A percentile compares a stretch with the other conserved stretches of the same genome.
These are phyloP conservation scores for Nasua narica DNA, from an alignment of 2,797 vertebrate species.

Conservation along the genomic window DNA sequence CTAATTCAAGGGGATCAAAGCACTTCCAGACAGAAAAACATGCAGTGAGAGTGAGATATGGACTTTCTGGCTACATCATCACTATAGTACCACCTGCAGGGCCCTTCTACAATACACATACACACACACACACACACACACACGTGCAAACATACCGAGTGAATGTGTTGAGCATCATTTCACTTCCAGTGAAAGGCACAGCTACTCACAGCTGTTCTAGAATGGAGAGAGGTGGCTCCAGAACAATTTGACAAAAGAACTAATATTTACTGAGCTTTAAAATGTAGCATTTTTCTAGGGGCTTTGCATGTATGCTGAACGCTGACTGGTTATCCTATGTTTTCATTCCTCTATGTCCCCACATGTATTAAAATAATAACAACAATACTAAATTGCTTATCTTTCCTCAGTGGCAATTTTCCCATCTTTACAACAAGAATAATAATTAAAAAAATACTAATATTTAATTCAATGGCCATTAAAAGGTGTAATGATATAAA, in stretches of 20 bases:
- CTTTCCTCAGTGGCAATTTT: neutral
- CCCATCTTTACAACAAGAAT: constrained; percentile 1
- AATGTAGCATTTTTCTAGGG: neutral
- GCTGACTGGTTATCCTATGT: neutral
- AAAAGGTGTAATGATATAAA: neutral
- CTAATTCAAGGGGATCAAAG: neutral
- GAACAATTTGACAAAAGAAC: neutral
- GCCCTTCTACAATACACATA: neutral
- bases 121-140: no score
- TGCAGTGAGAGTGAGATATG: neutral
- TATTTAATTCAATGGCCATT: neutral
- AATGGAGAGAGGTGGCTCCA: neutral
- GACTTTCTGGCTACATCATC: neutral
- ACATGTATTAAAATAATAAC: neutral
- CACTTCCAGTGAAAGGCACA: neutral
- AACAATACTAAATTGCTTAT: neutral
- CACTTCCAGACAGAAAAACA: neutral
- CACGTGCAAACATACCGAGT: neutral
- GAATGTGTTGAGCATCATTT: neutral
- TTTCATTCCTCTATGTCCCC: neutral
- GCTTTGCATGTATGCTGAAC: neutral
- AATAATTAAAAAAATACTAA: neutral
- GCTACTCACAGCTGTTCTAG: neutral
- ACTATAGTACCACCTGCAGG: neutral
- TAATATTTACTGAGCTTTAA: neutral